Evolutionary conservation across 2,888 invertebrate genomes (phyloP), one percentile per base, ranked within the genome.

Genomic region (Lasioglossum lativentre): DNA sequence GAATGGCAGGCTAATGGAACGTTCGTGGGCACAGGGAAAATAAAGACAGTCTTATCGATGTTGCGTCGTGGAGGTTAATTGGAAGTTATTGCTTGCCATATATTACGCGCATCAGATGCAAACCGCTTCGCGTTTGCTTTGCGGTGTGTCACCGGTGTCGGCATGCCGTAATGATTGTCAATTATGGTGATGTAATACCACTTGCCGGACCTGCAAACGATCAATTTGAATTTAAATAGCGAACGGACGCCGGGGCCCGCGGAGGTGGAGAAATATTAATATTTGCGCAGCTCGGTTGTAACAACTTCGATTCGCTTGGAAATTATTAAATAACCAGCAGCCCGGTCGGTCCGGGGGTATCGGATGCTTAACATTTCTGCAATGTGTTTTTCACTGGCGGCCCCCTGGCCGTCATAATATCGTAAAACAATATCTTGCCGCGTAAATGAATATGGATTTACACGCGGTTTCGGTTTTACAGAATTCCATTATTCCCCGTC

Each of bases 1-100:
- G 80, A 86, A 86, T 79, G 88, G 83, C 88, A 89, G 80, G 76
- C 75, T 87, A 88, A 87, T 82, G 85, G 82, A 88, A 87, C 86
- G 73, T 38, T 73, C 80, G 78, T 45, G 79, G 83, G 85, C 83
- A 75, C 75, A 80, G 82, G 85, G 80, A 84, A 90, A 90, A 91
- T 89, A 87, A 92, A 90, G 83, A 80, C 84, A 83, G 86, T 89
- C 92, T 89, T 87, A 91, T 89, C 83, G 85, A 86, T 83, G 86
- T 84, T 80, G 84, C 82, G 73, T 73, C 85, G 78, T 79, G 76
- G 52, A 72, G 81, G 87, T 85, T 89, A 88, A 92, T 92, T 88
- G 87, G 79, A 85, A 88, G 88, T 90, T 89, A 90, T 90, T 83
- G 82, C 88, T 78, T 5, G 77, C 83, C 83, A 77, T 88, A 83